Conservation (phyloP, 1,140 invertebrate species). For the Cotesia typhae region DNA sequence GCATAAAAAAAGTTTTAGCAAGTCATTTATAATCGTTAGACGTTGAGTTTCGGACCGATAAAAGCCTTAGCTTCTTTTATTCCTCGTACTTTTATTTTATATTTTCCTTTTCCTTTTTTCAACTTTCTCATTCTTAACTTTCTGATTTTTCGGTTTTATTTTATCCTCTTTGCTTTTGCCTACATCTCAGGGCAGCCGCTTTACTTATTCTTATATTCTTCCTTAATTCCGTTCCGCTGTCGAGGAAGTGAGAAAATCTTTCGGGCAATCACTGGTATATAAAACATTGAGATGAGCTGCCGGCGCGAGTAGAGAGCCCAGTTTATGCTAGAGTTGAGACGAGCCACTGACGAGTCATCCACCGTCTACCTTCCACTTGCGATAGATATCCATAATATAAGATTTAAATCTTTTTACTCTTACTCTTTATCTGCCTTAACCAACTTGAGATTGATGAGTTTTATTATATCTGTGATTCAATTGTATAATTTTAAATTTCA, state of each 20-base stretch:
- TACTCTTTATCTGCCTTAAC: constrained; percentile 46
- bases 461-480: constrained; percentile 53
- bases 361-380: constrained; percentile 52
- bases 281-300: too few species aligned
- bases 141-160: too few species aligned
- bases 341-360: too few species aligned
- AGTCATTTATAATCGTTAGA: constrained; percentile 43
- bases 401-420: constrained; percentile 53
- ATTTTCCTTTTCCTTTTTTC: constrained; percentile 7
- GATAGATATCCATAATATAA: constrained; percentile 60
- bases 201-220: too few species aligned
- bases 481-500: constrained; percentile 36
- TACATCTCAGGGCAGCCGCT: too few species aligned
- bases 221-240: too few species aligned
- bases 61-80: constrained; percentile 16
- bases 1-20: constrained; percentile 20
- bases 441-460: constrained; percentile 63
- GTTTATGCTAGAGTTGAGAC: neutral
- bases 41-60: constrained; percentile 37
- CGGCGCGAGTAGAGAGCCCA: neutral
- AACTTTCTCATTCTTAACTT: neutral
- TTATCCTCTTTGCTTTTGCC: too few species aligned
- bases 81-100: neutral
- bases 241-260: too few species aligned
- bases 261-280: too few species aligned